These are phyloP conservation scores for Agrotis segetum DNA, from an alignment of 2,888 invertebrate species.

Conservation along the genomic window DNA sequence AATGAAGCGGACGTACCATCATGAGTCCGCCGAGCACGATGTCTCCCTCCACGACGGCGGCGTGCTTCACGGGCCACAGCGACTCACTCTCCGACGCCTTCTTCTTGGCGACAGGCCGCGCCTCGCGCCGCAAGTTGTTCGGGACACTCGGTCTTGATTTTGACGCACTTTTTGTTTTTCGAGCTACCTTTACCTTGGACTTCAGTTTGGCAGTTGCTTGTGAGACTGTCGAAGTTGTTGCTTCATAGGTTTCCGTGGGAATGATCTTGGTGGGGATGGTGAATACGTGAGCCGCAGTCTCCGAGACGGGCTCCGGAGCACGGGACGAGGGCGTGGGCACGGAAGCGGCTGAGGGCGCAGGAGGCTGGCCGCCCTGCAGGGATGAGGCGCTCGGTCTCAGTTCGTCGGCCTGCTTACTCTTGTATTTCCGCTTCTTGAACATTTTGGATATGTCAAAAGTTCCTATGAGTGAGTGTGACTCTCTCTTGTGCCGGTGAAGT, in stretches of 20 bases:
- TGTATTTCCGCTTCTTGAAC: slow-evolving; percentile 74
- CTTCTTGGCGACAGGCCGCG: slow-evolving; percentile 62
- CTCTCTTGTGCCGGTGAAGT: slow-evolving; percentile 64
- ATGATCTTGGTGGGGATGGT: slow-evolving; percentile 47
- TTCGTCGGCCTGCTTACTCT: slow-evolving; percentile 54
- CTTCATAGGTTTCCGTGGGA: slow-evolving; percentile 48
- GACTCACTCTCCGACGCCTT: slow-evolving; percentile 73
- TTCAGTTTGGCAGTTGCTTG: slow-evolving; percentile 30
- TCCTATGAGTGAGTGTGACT: slow-evolving; percentile 79
- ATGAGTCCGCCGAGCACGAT: slow-evolving; percentile 96
- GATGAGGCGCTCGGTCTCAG: slow-evolving; percentile 71
- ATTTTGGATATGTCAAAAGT: slow-evolving; percentile 82
- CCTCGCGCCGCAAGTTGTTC: slow-evolving; percentile 47
- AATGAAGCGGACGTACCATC: slow-evolving; percentile 92
- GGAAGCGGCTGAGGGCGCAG: not conserved
- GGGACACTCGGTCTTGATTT: slow-evolving; percentile 17
- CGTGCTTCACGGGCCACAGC: slow-evolving; percentile 94
- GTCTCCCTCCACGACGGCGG: slow-evolving; percentile 96
- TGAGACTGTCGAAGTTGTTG: not conserved
- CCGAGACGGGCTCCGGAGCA: not conserved
- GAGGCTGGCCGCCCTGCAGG: slow-evolving; percentile 56
- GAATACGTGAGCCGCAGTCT: slow-evolving; percentile 7
- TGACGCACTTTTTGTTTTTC: slow-evolving; percentile 61
- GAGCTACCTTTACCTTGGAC: slow-evolving; percentile 42
- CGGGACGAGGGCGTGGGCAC: not conserved